Base-by-base conservation (phyloP, 2,888 invertebrate species). In the Priocnemis perturbator region DNA sequence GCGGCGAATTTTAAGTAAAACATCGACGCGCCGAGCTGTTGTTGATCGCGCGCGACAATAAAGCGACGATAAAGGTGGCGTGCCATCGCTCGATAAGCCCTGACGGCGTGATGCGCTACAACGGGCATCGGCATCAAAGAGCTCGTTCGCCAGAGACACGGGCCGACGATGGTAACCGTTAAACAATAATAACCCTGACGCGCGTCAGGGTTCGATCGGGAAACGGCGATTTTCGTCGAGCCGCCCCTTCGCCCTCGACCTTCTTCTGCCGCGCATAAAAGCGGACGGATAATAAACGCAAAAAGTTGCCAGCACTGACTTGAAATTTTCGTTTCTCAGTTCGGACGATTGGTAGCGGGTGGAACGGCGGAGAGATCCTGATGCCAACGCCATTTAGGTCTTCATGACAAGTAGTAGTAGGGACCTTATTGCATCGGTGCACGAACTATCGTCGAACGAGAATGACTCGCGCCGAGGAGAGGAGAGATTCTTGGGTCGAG, bases 251-350 rank as follows among this genome's bases (percentile, higher is more conserved):
- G 37, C 7, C 37, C 4, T 37, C 11, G 7, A 7, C 37, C 37
- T 37, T 37, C 37, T 37, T 9, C 7, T 37, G 4, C 4, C 37
- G 37, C 37, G 37, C 7, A 37, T 9, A 37, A 63, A 69, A 56
- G 72, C 71, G 64, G 67, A 23, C 61, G 59, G 69, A 60, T 68
- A 74, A 77, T 69, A 79, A 79, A 81, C 59, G 73, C 79, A 83
- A 87, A 86, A 88, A 86, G 89, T 89, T 89, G 89, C 82, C 89
- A 89, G 88, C 89, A 88, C 89, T 89, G 88, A 88, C 88, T 87
- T 87, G 83, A 83, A 84, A 84, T 84, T 87, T 88, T 85, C 80
- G 83, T 82, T 84, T 83, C 81, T 82, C 76, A 74, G 78, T 81
- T 78, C 74, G 82, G 76, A 82, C 85, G 84, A 89, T 89, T 89